Conservation (phyloP, 2,888 invertebrate species). For the Troilus luridus region DNA sequence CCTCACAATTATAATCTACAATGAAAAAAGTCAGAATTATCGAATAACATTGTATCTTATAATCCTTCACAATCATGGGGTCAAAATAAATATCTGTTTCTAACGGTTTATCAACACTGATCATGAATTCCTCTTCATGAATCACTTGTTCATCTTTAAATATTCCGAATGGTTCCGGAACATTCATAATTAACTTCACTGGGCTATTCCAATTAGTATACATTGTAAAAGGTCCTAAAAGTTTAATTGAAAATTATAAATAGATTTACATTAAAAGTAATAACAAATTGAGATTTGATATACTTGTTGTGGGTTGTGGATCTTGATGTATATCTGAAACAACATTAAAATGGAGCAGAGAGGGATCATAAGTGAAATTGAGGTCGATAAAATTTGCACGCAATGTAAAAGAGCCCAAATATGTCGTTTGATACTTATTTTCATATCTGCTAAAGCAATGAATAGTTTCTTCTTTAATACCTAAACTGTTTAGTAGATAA, state of each 20-base stretch:
- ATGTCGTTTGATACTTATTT: not conserved
- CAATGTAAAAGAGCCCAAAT: not conserved
- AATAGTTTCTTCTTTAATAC: not conserved
- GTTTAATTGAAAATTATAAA: not conserved
- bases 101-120: not conserved
- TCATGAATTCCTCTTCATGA: not conserved
- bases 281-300: not conserved
- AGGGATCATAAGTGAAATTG: not conserved
- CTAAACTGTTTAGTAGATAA: not conserved
- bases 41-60: not conserved
- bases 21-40: not conserved
- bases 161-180: conserved; percentile 1
- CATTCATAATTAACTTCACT: not conserved
- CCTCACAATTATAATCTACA: not conserved
- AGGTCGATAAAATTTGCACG: not conserved
- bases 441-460: not conserved
- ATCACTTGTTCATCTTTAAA: not conserved
- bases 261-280: not conserved
- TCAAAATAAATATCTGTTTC: not conserved
- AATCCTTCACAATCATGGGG: not conserved
- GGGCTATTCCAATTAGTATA: not conserved
- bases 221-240: not conserved
- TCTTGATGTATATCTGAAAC: not conserved
- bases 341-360: not conserved
- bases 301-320: not conserved